phyloP scores from a whole-genome alignment of 2,797 vertebrate species.

The Nyctalus aviator region DNA sequence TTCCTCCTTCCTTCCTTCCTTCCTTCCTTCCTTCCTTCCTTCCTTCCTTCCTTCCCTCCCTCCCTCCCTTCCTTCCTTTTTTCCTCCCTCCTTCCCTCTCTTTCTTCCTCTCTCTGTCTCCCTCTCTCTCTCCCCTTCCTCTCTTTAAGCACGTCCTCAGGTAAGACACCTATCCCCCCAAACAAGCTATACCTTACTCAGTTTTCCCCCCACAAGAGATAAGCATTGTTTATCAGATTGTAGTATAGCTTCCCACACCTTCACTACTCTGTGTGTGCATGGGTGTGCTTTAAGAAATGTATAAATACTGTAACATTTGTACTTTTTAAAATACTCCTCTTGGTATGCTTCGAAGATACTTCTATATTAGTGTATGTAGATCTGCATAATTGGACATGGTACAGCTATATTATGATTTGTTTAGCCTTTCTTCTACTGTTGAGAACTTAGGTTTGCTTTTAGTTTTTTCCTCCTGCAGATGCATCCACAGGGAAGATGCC shows the following conservation, averaged over 20 bases:
- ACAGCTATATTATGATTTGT: neutral
- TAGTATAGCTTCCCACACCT: neutral
- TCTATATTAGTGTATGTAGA: neutral
- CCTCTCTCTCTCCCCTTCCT: neutral
- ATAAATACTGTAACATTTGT: neutral
- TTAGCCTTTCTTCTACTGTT: neutral
- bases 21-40: too few relatives aligned
- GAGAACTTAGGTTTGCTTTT: constrained; percentile 36
- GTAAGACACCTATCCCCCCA: neutral
- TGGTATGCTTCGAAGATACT: neutral
- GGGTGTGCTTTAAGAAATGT: neutral
- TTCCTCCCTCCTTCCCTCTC: too few relatives aligned
- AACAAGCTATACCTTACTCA: neutral
- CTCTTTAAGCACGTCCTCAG: neutral
- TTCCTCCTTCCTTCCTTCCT: too few relatives aligned
- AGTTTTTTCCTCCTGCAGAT: constrained; percentile 22
- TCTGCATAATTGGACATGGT: neutral
- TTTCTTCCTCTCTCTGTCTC: neutral
- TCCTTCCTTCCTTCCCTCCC: too few relatives aligned
- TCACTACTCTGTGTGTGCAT: neutral
- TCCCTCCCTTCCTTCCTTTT: too few relatives aligned
- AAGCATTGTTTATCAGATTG: neutral
- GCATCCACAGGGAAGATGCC: neutral
- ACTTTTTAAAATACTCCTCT: neutral
- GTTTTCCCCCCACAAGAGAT: neutral